Evolutionary conservation across 2,888 invertebrate genomes (phyloP).

Genomic region (Agrochola lota): DNA sequence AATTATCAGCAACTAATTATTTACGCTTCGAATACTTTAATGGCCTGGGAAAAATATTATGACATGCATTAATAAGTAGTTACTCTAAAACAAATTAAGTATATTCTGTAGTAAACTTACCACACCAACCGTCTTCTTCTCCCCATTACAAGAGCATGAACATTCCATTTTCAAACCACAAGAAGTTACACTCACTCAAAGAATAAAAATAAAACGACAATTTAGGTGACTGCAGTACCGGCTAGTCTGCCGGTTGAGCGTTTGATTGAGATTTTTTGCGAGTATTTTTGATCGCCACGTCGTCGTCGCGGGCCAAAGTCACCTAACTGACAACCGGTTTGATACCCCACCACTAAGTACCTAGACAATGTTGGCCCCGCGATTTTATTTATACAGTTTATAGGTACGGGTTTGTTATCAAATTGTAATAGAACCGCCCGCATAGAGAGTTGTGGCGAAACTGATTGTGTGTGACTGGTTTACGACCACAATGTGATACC

Average conservation of each 20-base stretch:
- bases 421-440: conserved; percentile 41
- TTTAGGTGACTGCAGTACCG: conserved; percentile 4
- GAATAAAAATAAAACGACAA: conserved; percentile 7
- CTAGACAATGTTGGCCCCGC: conserved; percentile 5
- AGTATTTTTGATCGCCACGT: conserved; percentile 51
- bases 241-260: conserved; percentile 10
- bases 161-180: conserved; percentile 40
- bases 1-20: conserved; percentile 23
- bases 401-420: conserved; percentile 38
- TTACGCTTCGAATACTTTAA: neutral
- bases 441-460: conserved; percentile 44
- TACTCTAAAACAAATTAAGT: neutral
- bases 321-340: conserved; percentile 25
- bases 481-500: conserved; percentile 49
- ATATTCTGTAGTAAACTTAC: conserved; percentile 39
- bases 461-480: conserved; percentile 53
- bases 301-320: conserved; percentile 29
- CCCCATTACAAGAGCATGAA: conserved; percentile 21
- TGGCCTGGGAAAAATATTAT: neutral
- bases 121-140: conserved; percentile 36
- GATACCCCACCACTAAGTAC: conserved; percentile 39
- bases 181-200: conserved; percentile 10
- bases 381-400: conserved; percentile 30
- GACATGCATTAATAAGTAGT: neutral
- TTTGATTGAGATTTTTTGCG: conserved; percentile 43